phyloP scores from a whole-genome alignment of 53 echinoderm and acorn worm species.

The Echinarachnius parma region DNA sequence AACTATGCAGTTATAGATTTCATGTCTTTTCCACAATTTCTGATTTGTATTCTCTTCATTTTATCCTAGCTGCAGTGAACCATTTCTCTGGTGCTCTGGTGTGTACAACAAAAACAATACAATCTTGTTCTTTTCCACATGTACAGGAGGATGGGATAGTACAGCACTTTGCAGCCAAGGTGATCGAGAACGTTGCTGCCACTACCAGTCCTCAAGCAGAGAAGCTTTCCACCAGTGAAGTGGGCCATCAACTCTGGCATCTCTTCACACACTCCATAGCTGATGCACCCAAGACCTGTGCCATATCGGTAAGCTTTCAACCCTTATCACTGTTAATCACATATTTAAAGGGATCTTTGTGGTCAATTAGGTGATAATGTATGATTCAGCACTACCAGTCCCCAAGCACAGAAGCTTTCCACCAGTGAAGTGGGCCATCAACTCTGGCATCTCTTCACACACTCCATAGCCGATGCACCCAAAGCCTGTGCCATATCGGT shows the following conservation, averaged over 20 bases:
- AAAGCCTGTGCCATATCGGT: conserved; percentile 87
- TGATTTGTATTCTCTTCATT: neutral
- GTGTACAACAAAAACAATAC: no score
- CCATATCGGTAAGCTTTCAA: conserved; percentile 93
- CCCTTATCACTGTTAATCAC: no score
- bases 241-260: conserved; percentile 94
- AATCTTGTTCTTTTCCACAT: no score
- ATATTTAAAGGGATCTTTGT: no score
- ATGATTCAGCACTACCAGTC: conserved; percentile 80
- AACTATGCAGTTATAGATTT: neutral
- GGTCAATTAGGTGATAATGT: conserved; percentile 84
- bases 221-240: conserved; percentile 82
- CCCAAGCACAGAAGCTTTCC: conserved; percentile 76
- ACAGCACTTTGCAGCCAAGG: conserved; percentile 93
- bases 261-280: conserved; percentile 94
- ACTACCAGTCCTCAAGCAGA: conserved; percentile 77
- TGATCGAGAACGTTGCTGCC: conserved; percentile 84
- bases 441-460: conserved; percentile 94
- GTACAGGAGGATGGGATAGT: conserved; percentile 90
- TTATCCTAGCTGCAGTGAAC: no score
- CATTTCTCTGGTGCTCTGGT: no score
- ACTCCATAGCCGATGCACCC: conserved; percentile 89
- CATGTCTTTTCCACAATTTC: neutral
- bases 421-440: conserved; percentile 91
- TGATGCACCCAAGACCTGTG: conserved; percentile 81